Conservation (phyloP, 2,113 vertebrate species). For the Thamnaconus septentrionalis region DNA sequence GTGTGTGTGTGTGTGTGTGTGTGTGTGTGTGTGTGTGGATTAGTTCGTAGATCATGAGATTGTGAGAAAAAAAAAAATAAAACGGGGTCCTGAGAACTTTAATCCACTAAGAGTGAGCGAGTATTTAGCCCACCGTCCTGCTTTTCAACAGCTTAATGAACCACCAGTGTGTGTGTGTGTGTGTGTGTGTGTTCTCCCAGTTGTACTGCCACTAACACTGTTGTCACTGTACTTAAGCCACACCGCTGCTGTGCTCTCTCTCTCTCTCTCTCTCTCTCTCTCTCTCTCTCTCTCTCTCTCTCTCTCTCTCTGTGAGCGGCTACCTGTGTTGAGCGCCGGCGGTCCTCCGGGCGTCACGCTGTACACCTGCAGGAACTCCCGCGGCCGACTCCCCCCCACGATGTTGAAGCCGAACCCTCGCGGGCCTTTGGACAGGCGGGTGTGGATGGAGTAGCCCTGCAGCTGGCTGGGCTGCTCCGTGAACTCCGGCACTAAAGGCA, state of each 20-base stretch:
- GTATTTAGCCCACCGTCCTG: not conserved
- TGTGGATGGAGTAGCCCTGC: slow-evolving; percentile 79
- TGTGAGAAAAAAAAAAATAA: slow-evolving; percentile 24
- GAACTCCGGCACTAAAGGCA: slow-evolving; percentile 71
- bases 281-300: too few relatives aligned
- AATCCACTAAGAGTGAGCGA: slow-evolving; percentile 21
- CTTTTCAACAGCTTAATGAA: too few relatives aligned
- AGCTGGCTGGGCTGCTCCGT: slow-evolving; percentile 74
- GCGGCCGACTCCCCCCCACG: slow-evolving; percentile 76
- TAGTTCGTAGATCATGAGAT: slow-evolving; percentile 42
- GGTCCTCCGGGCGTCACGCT: slow-evolving; percentile 80
- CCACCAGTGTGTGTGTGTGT: too few relatives aligned
- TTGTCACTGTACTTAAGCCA: too few relatives aligned
- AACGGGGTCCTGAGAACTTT: slow-evolving; percentile 14
- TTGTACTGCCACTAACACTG: too few relatives aligned
- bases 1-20: slow-evolving; percentile 6
- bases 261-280: too few relatives aligned
- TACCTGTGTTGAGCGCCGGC: slow-evolving; percentile 74
- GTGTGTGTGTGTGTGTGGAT: slow-evolving; percentile 28
- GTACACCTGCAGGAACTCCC: slow-evolving; percentile 81
- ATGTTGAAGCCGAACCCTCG: slow-evolving; percentile 82
- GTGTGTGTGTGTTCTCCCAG: too few relatives aligned
- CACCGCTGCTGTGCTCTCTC: too few relatives aligned
- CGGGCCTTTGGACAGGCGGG: slow-evolving; percentile 77
- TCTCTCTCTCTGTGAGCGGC: too few relatives aligned